These are phyloP conservation scores for Holacanthella duospinosa DNA, from an alignment of 2,888 invertebrate genomes.

Conservation along the genomic window DNA sequence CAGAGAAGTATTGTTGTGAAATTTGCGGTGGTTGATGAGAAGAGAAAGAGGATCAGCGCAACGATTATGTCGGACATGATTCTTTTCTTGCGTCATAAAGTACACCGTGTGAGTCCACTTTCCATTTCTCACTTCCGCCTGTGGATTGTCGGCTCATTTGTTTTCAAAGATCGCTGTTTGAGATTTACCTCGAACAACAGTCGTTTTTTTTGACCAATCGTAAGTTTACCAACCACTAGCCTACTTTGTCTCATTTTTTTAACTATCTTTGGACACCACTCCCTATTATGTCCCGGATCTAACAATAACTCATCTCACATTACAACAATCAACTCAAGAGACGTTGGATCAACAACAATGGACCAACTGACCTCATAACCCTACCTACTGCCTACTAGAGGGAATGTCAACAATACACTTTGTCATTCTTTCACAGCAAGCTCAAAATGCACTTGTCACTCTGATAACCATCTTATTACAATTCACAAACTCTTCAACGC, in stretches of 20 bases:
- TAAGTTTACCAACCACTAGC: no score
- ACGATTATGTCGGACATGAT: no score
- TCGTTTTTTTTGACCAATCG: no score
- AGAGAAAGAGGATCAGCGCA: background rate
- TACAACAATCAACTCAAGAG: background rate
- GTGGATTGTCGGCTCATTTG: background rate
- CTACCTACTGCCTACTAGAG: no score
- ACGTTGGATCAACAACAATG: background rate
- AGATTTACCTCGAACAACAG: no score
- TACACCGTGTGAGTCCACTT: background rate
- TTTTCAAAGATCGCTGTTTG: background rate
- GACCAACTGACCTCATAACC: background rate
- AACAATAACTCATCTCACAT: background rate
- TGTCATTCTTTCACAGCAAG: background rate
- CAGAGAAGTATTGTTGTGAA: background rate
- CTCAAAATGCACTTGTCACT: no score
- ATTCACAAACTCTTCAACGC: no score
- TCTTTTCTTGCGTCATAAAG: background rate
- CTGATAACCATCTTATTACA: no score
- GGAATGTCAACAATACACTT: background rate
- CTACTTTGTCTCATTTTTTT: background rate
- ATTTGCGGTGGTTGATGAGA: background rate
- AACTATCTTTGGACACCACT: background rate
- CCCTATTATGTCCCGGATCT: background rate
- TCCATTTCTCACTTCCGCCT: background rate